Percentiles rank a stretch among this genome's conserved stretches.
These are phyloP conservation scores for Craterocephalus amniculus DNA, from an alignment of 2,797 vertebrate species.

Conservation along the genomic window DNA sequence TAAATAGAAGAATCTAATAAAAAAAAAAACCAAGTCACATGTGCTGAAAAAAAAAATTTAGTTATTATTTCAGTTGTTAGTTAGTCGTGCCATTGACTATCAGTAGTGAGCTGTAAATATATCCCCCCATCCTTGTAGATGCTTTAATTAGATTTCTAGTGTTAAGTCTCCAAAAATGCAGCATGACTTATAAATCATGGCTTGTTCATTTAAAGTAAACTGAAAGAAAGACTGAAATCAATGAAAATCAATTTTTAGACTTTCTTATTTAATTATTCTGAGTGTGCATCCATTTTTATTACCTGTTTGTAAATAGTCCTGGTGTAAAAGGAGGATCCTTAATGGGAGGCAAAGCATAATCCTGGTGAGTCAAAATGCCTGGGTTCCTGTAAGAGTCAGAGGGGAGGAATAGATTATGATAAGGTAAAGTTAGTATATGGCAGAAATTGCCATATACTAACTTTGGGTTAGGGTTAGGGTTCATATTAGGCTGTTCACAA, in stretches of 20 bases:
- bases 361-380: background rate
- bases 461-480: background rate
- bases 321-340: background rate
- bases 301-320: background rate
- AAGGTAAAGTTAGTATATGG: background rate
- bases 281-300: background rate
- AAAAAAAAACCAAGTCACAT: background rate
- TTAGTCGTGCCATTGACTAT: background rate
- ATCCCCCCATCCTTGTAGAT: background rate
- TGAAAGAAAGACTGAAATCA: background rate
- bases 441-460: background rate
- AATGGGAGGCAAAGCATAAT: background rate
- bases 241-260: background rate
- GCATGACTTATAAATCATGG: background rate
- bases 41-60: background rate
- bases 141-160: background rate
- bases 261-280: background rate
- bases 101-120: background rate
- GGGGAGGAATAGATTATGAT: background rate
- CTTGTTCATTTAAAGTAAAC: background rate
- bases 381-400: background rate
- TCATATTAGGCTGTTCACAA: background rate
- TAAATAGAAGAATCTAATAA: background rate
- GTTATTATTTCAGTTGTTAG: background rate
- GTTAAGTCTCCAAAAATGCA: background rate